Conservation (phyloP, 2,888 invertebrate genomes). For the Melolontha melolontha region DNA sequence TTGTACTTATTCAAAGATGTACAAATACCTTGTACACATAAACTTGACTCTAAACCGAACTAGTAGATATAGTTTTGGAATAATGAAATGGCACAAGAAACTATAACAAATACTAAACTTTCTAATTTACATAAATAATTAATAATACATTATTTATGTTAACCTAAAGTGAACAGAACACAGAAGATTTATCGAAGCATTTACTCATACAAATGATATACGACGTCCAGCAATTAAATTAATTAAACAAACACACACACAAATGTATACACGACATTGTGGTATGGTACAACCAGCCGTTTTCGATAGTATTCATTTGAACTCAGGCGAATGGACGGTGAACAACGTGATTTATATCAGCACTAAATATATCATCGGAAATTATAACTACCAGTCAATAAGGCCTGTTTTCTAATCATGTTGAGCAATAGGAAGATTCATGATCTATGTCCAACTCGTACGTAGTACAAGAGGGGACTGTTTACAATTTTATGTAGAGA, state of each 20-base stretch:
- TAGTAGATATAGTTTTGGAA: too few species aligned
- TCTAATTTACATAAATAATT: too few species aligned
- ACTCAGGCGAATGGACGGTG: not conserved
- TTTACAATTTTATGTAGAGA: too few species aligned
- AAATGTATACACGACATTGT: not conserved
- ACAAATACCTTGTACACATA: too few species aligned
- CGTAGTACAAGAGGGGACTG: too few species aligned
- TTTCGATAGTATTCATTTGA: constrained; percentile 16
- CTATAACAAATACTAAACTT: too few species aligned
- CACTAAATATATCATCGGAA: constrained; percentile 36
- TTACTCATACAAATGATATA: constrained; percentile 41
- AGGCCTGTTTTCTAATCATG: constrained; percentile 31
- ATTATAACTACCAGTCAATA: constrained; percentile 34
- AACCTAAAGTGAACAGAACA: constrained; percentile 18
- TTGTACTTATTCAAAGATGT: too few species aligned
- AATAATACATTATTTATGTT: constrained; percentile 7
- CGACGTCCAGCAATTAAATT: constrained; percentile 38
- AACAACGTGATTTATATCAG: constrained; percentile 24
- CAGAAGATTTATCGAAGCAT: constrained; percentile 32
- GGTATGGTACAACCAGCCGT: constrained; percentile 9
- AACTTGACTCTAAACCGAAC: too few species aligned
- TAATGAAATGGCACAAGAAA: too few species aligned
- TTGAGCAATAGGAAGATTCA: constrained; percentile 23
- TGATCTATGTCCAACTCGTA: constrained; percentile 1
- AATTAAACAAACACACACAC: constrained; percentile 35